Evolutionary conservation across 2,888 invertebrate genomes (phyloP).

Genomic region (Panzeria rudis): DNA sequence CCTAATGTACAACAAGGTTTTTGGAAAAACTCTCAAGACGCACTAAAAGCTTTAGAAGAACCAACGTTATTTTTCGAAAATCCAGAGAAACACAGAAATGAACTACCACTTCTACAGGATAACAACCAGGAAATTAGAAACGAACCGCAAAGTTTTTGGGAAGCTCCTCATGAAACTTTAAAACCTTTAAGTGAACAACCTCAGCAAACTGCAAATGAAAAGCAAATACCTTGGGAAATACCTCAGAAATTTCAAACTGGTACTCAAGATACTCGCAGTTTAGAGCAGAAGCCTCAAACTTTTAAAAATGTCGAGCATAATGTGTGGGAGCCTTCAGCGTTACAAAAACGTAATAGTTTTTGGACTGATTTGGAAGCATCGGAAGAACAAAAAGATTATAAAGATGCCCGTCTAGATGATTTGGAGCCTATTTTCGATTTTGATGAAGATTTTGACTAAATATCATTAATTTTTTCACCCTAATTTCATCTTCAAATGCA

Average conservation of each 20-base stretch:
- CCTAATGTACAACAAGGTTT: background rate
- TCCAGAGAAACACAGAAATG: background rate
- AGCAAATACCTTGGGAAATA: slow-evolving; percentile 9
- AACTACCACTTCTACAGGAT: background rate
- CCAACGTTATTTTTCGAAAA: background rate
- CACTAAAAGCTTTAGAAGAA: background rate
- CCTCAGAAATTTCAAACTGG: background rate
- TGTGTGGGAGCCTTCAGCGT: slow-evolving; percentile 13
- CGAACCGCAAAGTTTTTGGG: slow-evolving; percentile 17
- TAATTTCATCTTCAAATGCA: slow-evolving; percentile 24
- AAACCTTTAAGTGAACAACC: slow-evolving; percentile 14
- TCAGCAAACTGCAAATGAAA: background rate
- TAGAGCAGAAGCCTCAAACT: background rate
- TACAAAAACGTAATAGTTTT: slow-evolving; percentile 65
- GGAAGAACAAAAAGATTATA: slow-evolving; percentile 38
- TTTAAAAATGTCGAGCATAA: background rate
- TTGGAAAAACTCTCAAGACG: background rate
- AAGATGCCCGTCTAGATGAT: slow-evolving; percentile 29
- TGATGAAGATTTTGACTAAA: slow-evolving; percentile 63
- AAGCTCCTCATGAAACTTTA: slow-evolving; percentile 2
- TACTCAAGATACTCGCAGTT: background rate
- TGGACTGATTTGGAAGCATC: slow-evolving; percentile 60
- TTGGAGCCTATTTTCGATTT: slow-evolving; percentile 59
- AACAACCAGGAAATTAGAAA: background rate
- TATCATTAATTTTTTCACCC: slow-evolving; percentile 11